Conservation (phyloP, 1,140 invertebrate species). For the Drosophila sproati region DNA sequence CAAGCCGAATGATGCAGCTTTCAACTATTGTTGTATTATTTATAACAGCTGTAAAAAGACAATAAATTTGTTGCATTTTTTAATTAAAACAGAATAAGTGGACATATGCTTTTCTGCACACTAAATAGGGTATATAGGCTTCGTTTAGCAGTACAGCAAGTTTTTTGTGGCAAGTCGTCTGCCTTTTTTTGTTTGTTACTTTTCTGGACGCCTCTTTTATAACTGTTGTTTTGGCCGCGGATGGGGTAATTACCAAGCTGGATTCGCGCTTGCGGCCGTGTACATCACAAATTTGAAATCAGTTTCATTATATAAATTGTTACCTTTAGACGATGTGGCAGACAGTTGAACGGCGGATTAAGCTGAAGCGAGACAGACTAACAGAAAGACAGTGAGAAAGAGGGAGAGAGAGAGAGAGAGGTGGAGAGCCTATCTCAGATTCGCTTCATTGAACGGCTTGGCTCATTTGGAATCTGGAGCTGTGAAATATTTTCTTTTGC, state of each 20-base stretch:
- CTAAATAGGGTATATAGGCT: conserved; percentile 14
- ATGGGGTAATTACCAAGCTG: conserved; percentile 47
- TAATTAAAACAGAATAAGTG: no score
- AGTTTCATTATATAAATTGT: conserved; percentile 83
- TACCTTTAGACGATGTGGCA: conserved; percentile 78
- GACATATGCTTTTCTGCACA: no score
- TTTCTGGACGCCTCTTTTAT: conserved; percentile 61
- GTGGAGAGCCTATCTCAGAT: conserved; percentile 3
- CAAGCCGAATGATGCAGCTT: no score
- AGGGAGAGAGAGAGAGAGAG: not conserved
- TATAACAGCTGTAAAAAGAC: no score
- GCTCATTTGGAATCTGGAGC: conserved; percentile 25
- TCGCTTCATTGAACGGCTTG: conserved; percentile 49
- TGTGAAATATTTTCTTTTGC: conserved; percentile 51
- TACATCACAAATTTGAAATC: conserved; percentile 76
- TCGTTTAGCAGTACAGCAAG: not conserved
- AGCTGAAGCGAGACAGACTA: not conserved
- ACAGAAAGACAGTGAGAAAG: conserved; percentile 2
- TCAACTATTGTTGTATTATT: no score
- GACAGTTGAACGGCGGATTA: conserved; percentile 53
- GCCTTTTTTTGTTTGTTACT: conserved; percentile 30
- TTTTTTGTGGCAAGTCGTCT: conserved; percentile 14
- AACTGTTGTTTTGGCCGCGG: conserved; percentile 64
- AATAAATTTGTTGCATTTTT: no score
- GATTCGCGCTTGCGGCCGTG: conserved; percentile 35